Conservation (phyloP, 2,888 invertebrate genomes). For the Clivina fossor region DNA sequence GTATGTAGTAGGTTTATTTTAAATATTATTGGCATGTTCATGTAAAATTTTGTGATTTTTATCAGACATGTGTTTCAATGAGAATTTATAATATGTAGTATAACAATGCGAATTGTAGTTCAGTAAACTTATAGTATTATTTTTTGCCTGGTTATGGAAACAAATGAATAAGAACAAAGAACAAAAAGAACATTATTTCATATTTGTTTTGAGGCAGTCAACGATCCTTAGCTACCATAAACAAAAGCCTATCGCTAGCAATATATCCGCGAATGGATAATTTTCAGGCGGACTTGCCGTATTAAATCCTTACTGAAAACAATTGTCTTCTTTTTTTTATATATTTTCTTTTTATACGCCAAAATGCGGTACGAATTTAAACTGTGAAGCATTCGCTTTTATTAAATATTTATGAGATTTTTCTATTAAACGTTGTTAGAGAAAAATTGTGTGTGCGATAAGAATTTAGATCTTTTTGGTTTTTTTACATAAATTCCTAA, state of each 20-base stretch:
- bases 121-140: too few relatives aligned
- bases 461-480: too few relatives aligned
- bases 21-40: too few relatives aligned
- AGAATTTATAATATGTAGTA: too few relatives aligned
- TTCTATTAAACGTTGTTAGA: constrained; percentile 2
- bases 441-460: too few relatives aligned
- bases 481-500: too few relatives aligned
- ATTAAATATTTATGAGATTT: constrained; percentile 27
- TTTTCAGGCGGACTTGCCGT: neutral
- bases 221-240: constrained; percentile 17
- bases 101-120: too few relatives aligned
- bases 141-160: too few relatives aligned
- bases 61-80: too few relatives aligned
- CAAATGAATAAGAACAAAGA: neutral
- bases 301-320: constrained; percentile 24
- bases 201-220: neutral
- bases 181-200: constrained; percentile 9
- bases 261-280: constrained; percentile 2
- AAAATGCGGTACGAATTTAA: constrained; percentile 2
- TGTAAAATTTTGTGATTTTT: too few relatives aligned
- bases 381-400: constrained; percentile 6
- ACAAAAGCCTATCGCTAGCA: neutral
- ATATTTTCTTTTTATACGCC: constrained; percentile 4
- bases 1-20: too few relatives aligned
- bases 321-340: constrained; percentile 14